Conservation (phyloP, 2,113 vertebrate species). For the Nibea albiflora region DNA sequence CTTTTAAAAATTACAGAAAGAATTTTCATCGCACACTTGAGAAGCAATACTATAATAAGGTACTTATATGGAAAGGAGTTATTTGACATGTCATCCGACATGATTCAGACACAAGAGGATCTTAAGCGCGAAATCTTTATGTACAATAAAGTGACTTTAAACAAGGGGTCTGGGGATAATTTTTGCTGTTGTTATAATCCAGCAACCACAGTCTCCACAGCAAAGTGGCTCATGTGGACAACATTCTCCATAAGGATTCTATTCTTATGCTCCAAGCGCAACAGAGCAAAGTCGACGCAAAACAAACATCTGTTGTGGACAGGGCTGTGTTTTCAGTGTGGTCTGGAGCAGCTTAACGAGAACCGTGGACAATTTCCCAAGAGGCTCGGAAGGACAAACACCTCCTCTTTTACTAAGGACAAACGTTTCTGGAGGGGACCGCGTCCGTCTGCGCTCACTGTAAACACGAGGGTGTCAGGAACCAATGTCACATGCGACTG, state of each 20-base stretch:
- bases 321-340: conserved; percentile 78
- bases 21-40: background rate
- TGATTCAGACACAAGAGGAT: background rate
- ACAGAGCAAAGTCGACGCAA: conserved; percentile 71
- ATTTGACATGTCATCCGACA: background rate
- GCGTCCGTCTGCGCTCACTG: conserved; percentile 64
- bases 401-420: conserved; percentile 75
- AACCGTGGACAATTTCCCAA: conserved; percentile 77
- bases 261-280: conserved; percentile 77
- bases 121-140: conserved; percentile 18
- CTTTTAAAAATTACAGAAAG: background rate
- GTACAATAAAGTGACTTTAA: conserved; percentile 25
- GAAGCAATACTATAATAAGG: background rate
- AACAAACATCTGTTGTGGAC: conserved; percentile 86
- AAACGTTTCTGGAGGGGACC: conserved; percentile 76
- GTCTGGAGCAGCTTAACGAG: conserved; percentile 81
- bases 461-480: conserved; percentile 81
- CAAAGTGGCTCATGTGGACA: conserved; percentile 75
- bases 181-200: conserved; percentile 60
- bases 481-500: conserved; percentile 80
- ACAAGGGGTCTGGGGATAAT: conserved; percentile 40
- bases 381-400: conserved; percentile 77
- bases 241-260: conserved; percentile 70
- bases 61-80: background rate
- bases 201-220: conserved; percentile 63